Base-by-base conservation (phyloP, 2,797 vertebrate genomes). In the Danio albolineatus region DNA sequence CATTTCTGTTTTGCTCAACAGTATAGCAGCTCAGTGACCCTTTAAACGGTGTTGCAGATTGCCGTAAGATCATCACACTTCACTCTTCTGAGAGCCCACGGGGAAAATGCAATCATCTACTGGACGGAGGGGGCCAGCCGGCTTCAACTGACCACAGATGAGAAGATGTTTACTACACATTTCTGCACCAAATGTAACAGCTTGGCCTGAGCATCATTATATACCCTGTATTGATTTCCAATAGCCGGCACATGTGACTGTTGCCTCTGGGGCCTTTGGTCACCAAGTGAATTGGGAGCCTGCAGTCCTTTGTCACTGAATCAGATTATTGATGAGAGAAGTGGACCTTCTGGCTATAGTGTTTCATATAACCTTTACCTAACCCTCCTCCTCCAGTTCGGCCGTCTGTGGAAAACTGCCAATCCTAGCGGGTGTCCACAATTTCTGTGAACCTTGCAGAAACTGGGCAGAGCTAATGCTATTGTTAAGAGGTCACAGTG, bases 281-380 rank as follows among this genome's bases (percentile, higher is more conserved):
- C 57, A 65, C 82, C 71, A 51, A 64, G 73, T 66, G 78, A 67
- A 79, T 75, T 75, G 64, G 62, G 81, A 79, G 56, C 81, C 82
- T 61, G 56, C 62, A 70, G 71, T 75, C 57, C 57, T 80, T 83
- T 83, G 73, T 76, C 60, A 70, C 71, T 79, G 77, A 83, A 83
- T 83, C 77, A 75, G 72, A 83, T 83, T 83, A 79, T 79, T 79
- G 82, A 83, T 71, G 77, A 83, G 57, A 79, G 72, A 79, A 79
- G 78, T 70, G 53, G 65, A 57, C 46, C 76, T 75, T 70, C 64
- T 62, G 53, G 49, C 65, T 71, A 81, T 71, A 76, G 73, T 76
- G 79, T 81, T 70, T 70, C 59, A 65, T 72, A 57, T 79, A 79
- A 79, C 78, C 78, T 79, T 79, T 79, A 64, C 65, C 72, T 64